Base-by-base conservation (phyloP, 2,113 vertebrate species). In the Gymnarchus niloticus region DNA sequence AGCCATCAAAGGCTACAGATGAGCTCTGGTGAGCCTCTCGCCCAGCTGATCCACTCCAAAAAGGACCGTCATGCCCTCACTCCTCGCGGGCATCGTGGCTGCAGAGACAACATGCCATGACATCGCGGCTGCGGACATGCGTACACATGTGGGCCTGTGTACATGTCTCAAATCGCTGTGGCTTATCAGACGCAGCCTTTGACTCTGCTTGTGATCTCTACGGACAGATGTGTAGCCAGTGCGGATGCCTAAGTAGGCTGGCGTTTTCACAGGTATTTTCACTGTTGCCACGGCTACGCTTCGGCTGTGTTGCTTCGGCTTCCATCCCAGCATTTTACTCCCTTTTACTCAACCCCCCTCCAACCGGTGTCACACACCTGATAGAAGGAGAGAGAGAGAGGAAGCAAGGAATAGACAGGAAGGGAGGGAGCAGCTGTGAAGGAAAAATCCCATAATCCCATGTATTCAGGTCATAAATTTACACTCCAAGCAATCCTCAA, bases 1-100 rank as follows among this genome's bases (percentile, higher is more conserved):
- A 91, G 93, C 92, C 91, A 93, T 91, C 93, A 6, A 86, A 69
- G 89, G 91, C 92, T 92, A 93, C 91, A 92, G 92, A 94, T 92
- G 87, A 91, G 89, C 91, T 91, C 88, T 90, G 92, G 91, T 90
- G 90, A 94, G 92, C 56, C 88, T 91, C 92, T 91, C 93, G 82
- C n/a, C n/a, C 91, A 88, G 85, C 89, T 91, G 87, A 91, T n/a
- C 48, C 76, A 77, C 90, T 23, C 85, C 21, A 33, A 87, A 56
- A 56, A 8, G 10, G 51, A 57, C 33, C 19, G 14, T 17, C 87
- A 82, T 78, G 91, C 83, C 91, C 91, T 88, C 25, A 5, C n/a
- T 61, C 46, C 61, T 81, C 56, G 41, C 44, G 54, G 46, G 52
- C 46, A 78, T 61, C 65, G 28, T 28, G 17, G 12, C 41, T 1